Evolutionary conservation across 2,888 invertebrate genomes (phyloP).

Genomic region (Conus canariensis): DNA sequence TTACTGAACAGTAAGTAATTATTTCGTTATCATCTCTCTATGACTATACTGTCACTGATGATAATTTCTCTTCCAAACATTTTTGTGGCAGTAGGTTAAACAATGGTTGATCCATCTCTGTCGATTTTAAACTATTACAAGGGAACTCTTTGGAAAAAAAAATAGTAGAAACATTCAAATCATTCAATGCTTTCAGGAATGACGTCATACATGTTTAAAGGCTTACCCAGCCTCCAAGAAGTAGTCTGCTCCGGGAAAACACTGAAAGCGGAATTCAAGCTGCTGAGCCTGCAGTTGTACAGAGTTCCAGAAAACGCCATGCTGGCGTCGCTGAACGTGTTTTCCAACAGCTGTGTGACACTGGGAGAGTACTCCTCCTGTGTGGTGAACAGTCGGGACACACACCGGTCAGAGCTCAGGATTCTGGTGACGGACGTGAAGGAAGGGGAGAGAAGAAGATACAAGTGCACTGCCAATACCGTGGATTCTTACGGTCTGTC

Average conservation of each 20-base stretch:
- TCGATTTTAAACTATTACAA: background rate
- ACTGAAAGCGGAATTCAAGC: conserved; percentile 12
- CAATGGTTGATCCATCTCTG: background rate
- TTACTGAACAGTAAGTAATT: no score
- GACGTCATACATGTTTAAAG: conserved; percentile 27
- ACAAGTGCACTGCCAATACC: background rate
- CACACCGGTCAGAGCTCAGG: background rate
- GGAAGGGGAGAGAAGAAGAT: conserved; percentile 24
- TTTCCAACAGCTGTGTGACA: conserved; percentile 11
- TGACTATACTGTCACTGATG: background rate
- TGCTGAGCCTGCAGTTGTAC: conserved; percentile 20
- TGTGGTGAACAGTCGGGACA: background rate
- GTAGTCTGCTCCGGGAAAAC: conserved; percentile 24
- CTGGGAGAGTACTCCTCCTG: conserved; percentile 22
- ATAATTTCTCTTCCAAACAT: background rate
- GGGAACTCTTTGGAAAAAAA: no score
- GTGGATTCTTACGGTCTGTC: conserved; percentile 5
- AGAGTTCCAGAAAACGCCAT: background rate
- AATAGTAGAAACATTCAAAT: background rate
- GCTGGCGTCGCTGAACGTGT: conserved; percentile 7
- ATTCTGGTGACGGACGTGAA: conserved; percentile 11
- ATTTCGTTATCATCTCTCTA: no score
- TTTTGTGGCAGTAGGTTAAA: background rate
- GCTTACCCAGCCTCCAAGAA: conserved; percentile 30
- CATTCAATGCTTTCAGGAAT: conserved; percentile 14